Evolutionary conservation across 2,113 vertebrate species (phyloP), one percentile per base, ranked within the genome.

Genomic region (Antechinus flavipes): DNA sequence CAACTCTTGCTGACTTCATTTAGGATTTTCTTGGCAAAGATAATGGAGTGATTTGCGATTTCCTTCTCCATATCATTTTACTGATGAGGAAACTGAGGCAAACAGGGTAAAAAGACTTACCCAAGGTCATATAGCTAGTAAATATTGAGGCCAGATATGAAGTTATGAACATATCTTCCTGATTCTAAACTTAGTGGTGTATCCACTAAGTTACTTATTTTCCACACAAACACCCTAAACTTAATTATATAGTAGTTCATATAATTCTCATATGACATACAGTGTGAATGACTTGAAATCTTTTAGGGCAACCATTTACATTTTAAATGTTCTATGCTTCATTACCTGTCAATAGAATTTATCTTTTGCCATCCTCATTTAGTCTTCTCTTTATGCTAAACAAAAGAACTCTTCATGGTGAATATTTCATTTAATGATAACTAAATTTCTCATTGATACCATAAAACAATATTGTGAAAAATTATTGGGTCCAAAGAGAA

Each of bases 351-450:
- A 91, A 89, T 22, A 90, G 10, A 46, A 8, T 90, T 0, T 49
- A 91, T 93, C 0, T 91, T 7, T 96, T 94, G 3, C 5, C 90
- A 24, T 1, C 8, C 10, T 50, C 27, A 54, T 91, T 52, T 19
- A 8, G 24, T 68, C 14, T 91, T 22, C 6, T 95, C 5, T 1
- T 95, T 90, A 76, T 91, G 23, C 49, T 93, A 95, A 93, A 93
- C 7, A 84, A 19, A 14, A 76, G 61, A 76, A n/a, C 14, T 76
- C 4, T 4, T 95, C 91, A 76, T 91, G 23, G 49, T 93, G 61
- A 68, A 94, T 92, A n/a, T 93, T 10, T 61, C 58, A 61, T 94
- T 97, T 95, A 90, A 24, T 89, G 7, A 0, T 94, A 24, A 19
- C 14, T 94, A 35, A 96, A 92, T 7, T 92, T 92, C 8, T 91